Evolutionary conservation across 2,797 vertebrate genomes (phyloP).

Genomic region (Clarias platycephalus): DNA sequence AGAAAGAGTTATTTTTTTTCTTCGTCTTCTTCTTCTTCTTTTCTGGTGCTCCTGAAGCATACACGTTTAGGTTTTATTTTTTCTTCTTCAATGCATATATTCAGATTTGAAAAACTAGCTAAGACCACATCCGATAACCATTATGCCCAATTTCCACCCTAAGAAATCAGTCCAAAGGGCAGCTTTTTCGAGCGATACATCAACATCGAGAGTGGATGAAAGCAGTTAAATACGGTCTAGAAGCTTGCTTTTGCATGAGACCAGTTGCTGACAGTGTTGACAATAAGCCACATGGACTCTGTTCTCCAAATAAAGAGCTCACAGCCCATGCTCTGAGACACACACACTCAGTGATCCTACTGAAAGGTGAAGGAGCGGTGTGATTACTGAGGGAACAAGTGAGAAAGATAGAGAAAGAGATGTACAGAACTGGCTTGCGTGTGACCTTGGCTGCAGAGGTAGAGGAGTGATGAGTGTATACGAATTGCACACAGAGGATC

Average conservation of each 20-base stretch:
- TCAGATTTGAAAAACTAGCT: conserved; percentile 43
- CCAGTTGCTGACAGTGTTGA: conserved; percentile 46
- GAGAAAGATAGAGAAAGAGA: conserved; percentile 32
- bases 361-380: conserved; percentile 38
- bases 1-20: not conserved
- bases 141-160: conserved; percentile 56
- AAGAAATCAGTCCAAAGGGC: conserved; percentile 56
- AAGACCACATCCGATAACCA: conserved; percentile 51
- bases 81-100: conserved; percentile 40
- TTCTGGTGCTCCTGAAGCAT: conserved; percentile 29
- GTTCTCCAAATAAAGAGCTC: conserved; percentile 45
- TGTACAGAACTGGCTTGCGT: conserved; percentile 33
- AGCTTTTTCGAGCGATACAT: conserved; percentile 51
- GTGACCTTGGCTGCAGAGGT: conserved; percentile 48
- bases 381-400: conserved; percentile 38
- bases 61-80: conserved; percentile 34
- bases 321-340: conserved; percentile 29
- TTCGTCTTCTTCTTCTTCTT: not conserved
- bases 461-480: conserved; percentile 51
- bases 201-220: conserved; percentile 47
- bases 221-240: conserved; percentile 55
- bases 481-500: conserved; percentile 45
- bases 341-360: conserved; percentile 23
- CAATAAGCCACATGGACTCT: conserved; percentile 50
- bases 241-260: conserved; percentile 45